Conservation (phyloP, 2,797 vertebrate species). For the Knipowitschia caucasica region DNA sequence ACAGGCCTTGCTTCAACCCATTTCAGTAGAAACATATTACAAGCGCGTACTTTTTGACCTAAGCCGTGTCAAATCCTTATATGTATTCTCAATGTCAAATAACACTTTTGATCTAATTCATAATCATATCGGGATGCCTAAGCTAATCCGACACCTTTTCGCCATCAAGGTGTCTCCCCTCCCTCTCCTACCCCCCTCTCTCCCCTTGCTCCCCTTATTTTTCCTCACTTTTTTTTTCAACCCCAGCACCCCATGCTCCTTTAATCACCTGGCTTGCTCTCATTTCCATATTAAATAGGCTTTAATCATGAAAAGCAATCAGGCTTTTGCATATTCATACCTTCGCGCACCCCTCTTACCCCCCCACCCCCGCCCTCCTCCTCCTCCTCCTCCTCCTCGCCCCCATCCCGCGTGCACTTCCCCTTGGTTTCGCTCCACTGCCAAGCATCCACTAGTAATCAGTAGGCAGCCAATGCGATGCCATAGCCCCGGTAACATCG, state of each 20-base stretch:
- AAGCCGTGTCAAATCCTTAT: neutral
- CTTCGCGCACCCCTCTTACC: conserved; percentile 55
- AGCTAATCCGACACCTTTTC: conserved; percentile 1
- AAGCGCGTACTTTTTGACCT: neutral
- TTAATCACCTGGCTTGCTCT: conserved; percentile 99
- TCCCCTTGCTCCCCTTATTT: neutral
- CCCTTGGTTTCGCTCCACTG: conserved; percentile 99
- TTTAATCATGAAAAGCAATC: conserved; percentile 99
- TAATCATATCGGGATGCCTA: neutral
- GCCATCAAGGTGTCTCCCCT: conserved; percentile 54
- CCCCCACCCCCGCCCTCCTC: conserved; percentile 60
- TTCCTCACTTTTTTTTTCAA: conserved; percentile 37
- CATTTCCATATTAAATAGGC: conserved; percentile 99
- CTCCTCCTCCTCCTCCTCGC: neutral
- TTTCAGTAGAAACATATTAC: too few relatives aligned
- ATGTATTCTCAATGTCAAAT: conserved; percentile 9
- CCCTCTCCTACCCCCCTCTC: conserved; percentile 20
- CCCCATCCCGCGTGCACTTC: conserved; percentile 82
- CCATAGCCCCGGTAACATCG: conserved; percentile 67
- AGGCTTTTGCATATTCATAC: conserved; percentile 99
- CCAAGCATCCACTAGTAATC: conserved; percentile 92
- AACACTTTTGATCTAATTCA: conserved; percentile 7
- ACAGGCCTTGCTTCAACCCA: too few relatives aligned
- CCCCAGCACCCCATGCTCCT: conserved; percentile 79
- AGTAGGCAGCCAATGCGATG: conserved; percentile 75